Evolutionary conservation across 2,113 vertebrate genomes (phyloP).

Genomic region (Clarias magur): DNA sequence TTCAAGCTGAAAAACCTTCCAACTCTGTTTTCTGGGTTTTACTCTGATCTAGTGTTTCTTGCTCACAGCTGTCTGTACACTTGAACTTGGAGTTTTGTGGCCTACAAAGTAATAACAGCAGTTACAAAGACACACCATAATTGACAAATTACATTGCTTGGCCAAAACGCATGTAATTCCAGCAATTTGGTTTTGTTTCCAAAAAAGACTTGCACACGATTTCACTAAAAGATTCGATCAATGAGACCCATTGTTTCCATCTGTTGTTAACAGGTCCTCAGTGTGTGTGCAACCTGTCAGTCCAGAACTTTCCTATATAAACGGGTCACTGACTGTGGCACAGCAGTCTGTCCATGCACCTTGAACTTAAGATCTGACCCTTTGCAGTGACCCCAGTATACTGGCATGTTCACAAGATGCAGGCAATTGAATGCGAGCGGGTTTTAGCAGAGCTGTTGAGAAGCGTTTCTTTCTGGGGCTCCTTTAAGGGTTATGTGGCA

Average conservation of each 20-base stretch:
- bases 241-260: not conserved
- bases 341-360: not conserved
- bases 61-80: not conserved
- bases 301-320: slow-evolving; percentile 14
- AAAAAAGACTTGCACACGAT: not conserved
- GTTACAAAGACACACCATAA: no score
- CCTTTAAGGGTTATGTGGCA: not conserved
- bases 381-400: slow-evolving; percentile 6
- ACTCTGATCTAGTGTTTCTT: not conserved
- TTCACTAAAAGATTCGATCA: not conserved
- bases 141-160: no score
- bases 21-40: not conserved
- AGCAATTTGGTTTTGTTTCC: not conserved
- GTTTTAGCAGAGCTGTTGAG: not conserved
- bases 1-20: not conserved
- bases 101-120: not conserved
- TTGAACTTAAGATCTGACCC: not conserved
- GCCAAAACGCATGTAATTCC: not conserved
- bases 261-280: not conserved
- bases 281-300: not conserved
- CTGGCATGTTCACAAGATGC: not conserved
- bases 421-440: not conserved
- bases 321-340: slow-evolving; percentile 1
- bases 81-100: not conserved
- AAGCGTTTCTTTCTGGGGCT: not conserved